These are phyloP conservation scores for Liodrosophila aerea DNA, from an alignment of 2,888 invertebrate species.

Conservation along the genomic window DNA sequence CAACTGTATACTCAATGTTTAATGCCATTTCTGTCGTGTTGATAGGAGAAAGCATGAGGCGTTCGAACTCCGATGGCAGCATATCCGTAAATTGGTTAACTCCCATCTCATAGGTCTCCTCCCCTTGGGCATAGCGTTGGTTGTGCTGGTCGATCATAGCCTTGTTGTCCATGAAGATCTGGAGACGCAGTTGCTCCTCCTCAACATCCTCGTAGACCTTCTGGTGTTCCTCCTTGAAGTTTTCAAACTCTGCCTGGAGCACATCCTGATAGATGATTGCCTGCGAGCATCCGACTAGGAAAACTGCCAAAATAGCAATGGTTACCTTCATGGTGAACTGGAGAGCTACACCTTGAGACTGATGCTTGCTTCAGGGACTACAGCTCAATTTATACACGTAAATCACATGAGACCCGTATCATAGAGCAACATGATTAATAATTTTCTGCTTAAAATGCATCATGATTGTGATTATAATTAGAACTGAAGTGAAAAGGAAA, in stretches of 20 bases:
- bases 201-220: background rate
- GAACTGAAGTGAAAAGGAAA: too few species aligned
- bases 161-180: background rate
- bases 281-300: background rate
- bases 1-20: conserved; percentile 59
- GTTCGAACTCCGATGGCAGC: background rate
- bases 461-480: too few species aligned
- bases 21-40: conserved; percentile 35
- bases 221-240: conserved; percentile 1
- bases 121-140: conserved; percentile 1
- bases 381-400: background rate
- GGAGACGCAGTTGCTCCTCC: background rate
- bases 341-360: background rate
- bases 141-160: conserved; percentile 5
- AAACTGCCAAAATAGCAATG: background rate
- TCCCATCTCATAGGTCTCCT: background rate
- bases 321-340: conserved; percentile 12
- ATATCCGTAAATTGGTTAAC: conserved; percentile 6
- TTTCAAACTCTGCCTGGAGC: conserved; percentile 2
- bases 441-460: too few species aligned
- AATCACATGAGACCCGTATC: too few species aligned
- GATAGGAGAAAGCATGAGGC: background rate
- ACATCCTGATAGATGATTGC: conserved; percentile 3
- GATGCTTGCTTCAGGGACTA: background rate
- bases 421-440: too few species aligned